Base-by-base conservation (phyloP, 1,140 invertebrate species). In the Caenorhabditis briggsae region DNA sequence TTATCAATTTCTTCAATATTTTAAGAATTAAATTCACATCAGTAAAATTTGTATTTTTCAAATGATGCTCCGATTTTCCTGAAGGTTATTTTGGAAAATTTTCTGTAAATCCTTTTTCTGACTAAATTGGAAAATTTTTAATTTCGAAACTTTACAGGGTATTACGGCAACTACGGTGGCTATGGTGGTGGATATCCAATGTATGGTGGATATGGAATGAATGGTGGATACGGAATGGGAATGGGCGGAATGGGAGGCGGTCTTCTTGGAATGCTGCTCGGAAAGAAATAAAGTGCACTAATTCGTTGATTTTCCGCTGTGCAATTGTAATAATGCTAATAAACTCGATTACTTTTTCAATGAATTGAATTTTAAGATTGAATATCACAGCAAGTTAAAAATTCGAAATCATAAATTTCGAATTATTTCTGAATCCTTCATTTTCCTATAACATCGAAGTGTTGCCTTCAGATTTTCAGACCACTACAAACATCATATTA, bases 181-280 rank as follows among this genome's bases (percentile, higher is more conserved):
- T 58, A 58, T 20, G 56, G 56, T 58, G 55, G 55, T n/a, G 56
- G 56, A 16, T 20, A 18, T 3, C 18, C 18, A 58, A 58, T 58
- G 56, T 58, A 58, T 20, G 56, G 56, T 6, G 56, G 56, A 58
- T 58, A 58, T 20, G 56, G 56, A n/a, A 58, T 58, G 56, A 58
- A 58, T 58, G 56, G 56, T 3, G 56, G 56, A 58, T 58, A 58
- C 56, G 56, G 56, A 8, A 58, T 58, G 56, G 56, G 56, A 58
- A 58, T 18, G n/a, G 56, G 56, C 14, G 56, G 56, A 2, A 20
- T 58, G 56, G 56, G 16, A n/a, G 56, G 56, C 16, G n/a, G 56
- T 20, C n/a, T 20, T n/a, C 56, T 58, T n/a, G 56, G 56, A 58
- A n/a, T 58, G 18, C 56, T 58, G 7, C n/a, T 58, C 18, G 56